A percentile compares a stretch with the other conserved stretches of the same genome.
Conservation (phyloP, 1,140 invertebrate genomes). For the Habropoda laboriosa region DNA sequence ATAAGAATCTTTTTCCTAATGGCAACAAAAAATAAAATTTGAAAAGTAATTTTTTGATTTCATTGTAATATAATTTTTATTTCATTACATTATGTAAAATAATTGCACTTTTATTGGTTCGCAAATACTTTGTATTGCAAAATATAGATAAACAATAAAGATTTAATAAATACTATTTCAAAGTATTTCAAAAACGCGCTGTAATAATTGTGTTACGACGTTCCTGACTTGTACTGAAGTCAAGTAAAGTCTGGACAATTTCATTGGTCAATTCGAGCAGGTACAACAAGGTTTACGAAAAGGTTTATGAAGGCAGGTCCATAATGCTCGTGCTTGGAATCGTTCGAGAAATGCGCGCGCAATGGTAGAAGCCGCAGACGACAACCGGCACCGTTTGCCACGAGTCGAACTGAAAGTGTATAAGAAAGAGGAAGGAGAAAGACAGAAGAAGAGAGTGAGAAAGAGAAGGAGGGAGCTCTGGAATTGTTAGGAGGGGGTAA, state of each 20-base stretch:
- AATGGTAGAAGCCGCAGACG: slow-evolving; percentile 35
- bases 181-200: not conserved
- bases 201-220: not conserved
- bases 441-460: slow-evolving; percentile 6
- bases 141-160: not conserved
- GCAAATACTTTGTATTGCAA: not conserved
- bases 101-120: not conserved
- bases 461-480: slow-evolving; percentile 15
- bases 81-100: not conserved
- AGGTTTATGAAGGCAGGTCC: slow-evolving; percentile 40
- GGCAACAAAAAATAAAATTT: slow-evolving; percentile 62
- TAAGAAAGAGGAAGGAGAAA: slow-evolving; percentile 5
- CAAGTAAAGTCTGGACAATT: not conserved
- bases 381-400: slow-evolving; percentile 32
- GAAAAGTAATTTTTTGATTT: not conserved
- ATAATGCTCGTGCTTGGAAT: slow-evolving; percentile 6
- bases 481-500: slow-evolving; percentile 9
- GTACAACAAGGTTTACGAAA: slow-evolving; percentile 12
- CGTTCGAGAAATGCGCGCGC: slow-evolving; percentile 29
- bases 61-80: too few species aligned
- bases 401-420: slow-evolving; percentile 22
- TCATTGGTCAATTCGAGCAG: slow-evolving; percentile 2
- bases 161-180: not conserved
- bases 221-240: not conserved
- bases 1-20: slow-evolving; percentile 97